Conservation (phyloP, 2,113 vertebrate genomes). For the Xiphophorus maculatus region DNA sequence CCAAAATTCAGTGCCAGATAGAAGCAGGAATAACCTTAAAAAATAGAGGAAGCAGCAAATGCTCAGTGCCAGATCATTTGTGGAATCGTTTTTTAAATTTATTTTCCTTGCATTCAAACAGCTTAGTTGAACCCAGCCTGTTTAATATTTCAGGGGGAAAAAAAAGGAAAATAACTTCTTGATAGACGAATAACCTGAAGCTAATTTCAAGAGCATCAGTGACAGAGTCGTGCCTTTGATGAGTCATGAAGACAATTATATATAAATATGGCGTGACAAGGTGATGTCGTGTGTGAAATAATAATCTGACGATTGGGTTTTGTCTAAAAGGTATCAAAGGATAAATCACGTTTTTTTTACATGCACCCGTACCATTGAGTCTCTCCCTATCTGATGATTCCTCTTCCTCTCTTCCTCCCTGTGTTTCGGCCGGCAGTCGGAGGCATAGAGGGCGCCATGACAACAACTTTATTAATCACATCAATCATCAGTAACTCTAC, state of each 20-base stretch:
- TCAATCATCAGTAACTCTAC: constrained; percentile 78
- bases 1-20: neutral
- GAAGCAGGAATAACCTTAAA: neutral
- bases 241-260: constrained; percentile 22
- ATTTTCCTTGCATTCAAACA: neutral
- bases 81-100: neutral
- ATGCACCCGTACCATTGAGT: constrained; percentile 48
- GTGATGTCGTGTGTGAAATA: constrained; percentile 52
- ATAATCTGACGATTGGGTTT: constrained; percentile 59
- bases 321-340: constrained; percentile 39
- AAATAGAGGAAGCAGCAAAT: neutral
- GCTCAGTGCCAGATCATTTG: neutral
- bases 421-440: constrained; percentile 62
- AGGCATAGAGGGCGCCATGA: constrained; percentile 66
- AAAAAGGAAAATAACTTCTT: neutral
- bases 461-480: constrained; percentile 82
- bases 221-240: neutral
- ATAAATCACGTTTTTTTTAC: constrained; percentile 53
- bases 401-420: constrained; percentile 17
- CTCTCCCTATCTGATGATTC: constrained; percentile 20
- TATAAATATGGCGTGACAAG: constrained; percentile 22
- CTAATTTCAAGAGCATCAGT: constrained; percentile 19
- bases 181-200: constrained; percentile 39
- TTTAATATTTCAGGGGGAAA: neutral
- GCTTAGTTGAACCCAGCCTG: neutral